Base-by-base conservation (phyloP, 2,113 vertebrate genomes). In the Pseudonaja textilis region DNA sequence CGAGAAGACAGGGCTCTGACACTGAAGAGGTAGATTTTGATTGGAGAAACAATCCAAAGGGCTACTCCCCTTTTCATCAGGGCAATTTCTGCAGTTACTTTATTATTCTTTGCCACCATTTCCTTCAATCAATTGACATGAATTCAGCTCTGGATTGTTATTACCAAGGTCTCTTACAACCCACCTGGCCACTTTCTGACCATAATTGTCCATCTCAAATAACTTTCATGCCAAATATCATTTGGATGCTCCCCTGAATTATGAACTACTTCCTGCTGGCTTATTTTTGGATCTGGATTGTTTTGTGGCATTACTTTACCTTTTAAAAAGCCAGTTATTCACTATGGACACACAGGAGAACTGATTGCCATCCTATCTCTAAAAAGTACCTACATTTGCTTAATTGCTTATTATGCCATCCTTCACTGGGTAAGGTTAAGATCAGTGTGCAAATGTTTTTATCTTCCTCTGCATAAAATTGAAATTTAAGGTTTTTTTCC, bases 401-500 rank as follows among this genome's bases (percentile, higher is more conserved):
- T 74, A 74, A 74, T 74, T 74, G n/a, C n/a, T 42, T 81, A 81
- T 81, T 22, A 42, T 81, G 18, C 34, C 20, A 42, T 81, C 74
- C 74, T 81, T 81, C 34, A 81, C 18, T 22, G 34, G 34, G 34
- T 23, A 81, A 81, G 34, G 7, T 92, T 92, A 90, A 93, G 89
- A 64, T 59, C 57, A 59, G 56, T 22, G 55, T 92, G 69, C 4
- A 88, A 94, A 56, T 57, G 25, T 50, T 94, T 94, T 59, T 0
- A 1, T 87, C 94, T 74, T 90, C 87, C 81, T 39, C 85, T 50
- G 6, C n/a, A 90, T 50, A 50, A 88, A 57, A 93, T 56, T 91
- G 50, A 94, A 93, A 87, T 92, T 94, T 88, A 81, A 42, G 74
- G 4, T 1, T n/a, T 94, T 64, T 89, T 50, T 89, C 91, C 93